Evolutionary conservation across 2,888 invertebrate species (phyloP).

Genomic region (Coronaproctus castanopsis): DNA sequence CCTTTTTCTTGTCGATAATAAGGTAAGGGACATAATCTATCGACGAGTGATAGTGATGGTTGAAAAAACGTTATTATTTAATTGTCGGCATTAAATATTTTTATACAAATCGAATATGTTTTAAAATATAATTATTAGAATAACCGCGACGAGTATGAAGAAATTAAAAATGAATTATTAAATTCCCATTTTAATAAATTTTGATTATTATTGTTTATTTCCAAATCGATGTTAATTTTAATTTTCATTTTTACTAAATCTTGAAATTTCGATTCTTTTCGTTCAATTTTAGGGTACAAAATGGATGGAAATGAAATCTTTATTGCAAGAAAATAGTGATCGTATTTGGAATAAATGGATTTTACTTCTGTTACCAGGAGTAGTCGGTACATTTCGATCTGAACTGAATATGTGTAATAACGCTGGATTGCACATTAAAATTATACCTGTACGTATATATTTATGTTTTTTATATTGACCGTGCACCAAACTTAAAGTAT

Average conservation of each 20-base stretch:
- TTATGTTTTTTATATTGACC: too few relatives aligned
- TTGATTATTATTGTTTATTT: not conserved
- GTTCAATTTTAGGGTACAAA: not conserved
- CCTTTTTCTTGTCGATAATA: not conserved
- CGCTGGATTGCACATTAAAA: not conserved
- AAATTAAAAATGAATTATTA: too few relatives aligned
- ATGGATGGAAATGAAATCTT: not conserved
- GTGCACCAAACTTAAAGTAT: too few relatives aligned
- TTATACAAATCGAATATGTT: too few relatives aligned
- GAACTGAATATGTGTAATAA: not conserved
- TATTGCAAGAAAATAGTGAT: not conserved
- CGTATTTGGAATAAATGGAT: not conserved
- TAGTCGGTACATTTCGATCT: not conserved
- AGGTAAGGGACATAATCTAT: not conserved
- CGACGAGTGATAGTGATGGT: too few relatives aligned
- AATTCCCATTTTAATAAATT: not conserved
- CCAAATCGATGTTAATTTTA: not conserved
- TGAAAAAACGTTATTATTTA: too few relatives aligned
- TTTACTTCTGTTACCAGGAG: not conserved
- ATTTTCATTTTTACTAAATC: not conserved
- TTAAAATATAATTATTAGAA: too few relatives aligned
- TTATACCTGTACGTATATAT: not conserved
- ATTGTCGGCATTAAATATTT: too few relatives aligned
- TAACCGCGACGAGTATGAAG: too few relatives aligned
- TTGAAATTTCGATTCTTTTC: too few relatives aligned